Conservation (phyloP, 1,140 invertebrate species). For the Rhizoglyphus robini region DNA sequence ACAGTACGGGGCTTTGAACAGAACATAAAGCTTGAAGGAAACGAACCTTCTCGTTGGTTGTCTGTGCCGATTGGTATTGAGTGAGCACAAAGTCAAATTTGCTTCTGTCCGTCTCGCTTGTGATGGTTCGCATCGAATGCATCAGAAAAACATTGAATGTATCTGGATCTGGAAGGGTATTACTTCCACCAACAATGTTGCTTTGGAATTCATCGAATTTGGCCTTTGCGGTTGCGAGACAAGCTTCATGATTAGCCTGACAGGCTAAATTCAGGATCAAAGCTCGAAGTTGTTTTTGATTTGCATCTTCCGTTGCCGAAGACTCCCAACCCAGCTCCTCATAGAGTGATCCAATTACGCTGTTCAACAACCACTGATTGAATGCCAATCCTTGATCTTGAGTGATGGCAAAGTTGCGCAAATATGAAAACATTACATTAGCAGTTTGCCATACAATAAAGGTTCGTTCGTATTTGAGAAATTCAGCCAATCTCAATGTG, state of each 20-base stretch:
- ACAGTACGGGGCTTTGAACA: not conserved
- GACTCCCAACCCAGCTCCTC: not conserved
- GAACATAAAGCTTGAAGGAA: not conserved
- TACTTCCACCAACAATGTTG: not conserved
- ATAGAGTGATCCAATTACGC: not conserved
- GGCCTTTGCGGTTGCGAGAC: not conserved
- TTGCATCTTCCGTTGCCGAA: not conserved
- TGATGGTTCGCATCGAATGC: not conserved
- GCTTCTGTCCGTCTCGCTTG: not conserved
- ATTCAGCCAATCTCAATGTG: conserved; percentile 27
- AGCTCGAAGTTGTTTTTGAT: not conserved
- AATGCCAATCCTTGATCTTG: not conserved
- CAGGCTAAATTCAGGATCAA: conserved; percentile 1
- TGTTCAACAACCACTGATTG: not conserved
- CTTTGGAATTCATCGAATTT: not conserved
- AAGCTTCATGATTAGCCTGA: not conserved
- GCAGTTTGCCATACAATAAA: not conserved
- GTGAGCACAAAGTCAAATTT: not conserved
- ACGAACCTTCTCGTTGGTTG: not conserved
- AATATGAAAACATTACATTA: not conserved
- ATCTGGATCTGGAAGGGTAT: not conserved
- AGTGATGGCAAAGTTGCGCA: not conserved
- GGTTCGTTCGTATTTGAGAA: not conserved
- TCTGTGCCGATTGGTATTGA: not conserved
- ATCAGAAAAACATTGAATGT: not conserved